Evolutionary conservation across 2,888 invertebrate species (phyloP).

Genomic region (Brachynemurus nebulosus): DNA sequence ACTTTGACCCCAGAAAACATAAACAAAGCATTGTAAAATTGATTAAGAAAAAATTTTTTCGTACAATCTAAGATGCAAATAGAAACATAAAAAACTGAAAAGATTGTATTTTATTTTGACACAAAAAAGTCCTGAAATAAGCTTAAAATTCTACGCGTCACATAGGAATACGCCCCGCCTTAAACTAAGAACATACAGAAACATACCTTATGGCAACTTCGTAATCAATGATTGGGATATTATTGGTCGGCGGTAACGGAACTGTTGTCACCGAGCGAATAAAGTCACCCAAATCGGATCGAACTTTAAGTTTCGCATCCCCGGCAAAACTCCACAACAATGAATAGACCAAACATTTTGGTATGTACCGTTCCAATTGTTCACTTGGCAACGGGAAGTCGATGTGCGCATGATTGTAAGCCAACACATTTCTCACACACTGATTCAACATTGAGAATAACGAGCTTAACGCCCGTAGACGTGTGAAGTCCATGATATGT

Average conservation of each 20-base stretch:
- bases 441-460: constrained; percentile 98
- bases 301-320: constrained; percentile 91
- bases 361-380: constrained; percentile 85
- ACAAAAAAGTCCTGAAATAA: too few species aligned
- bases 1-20: too few species aligned
- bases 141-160: too few species aligned
- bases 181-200: too few species aligned
- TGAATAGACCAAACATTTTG: constrained; percentile 85
- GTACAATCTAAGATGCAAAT: too few species aligned
- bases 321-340: constrained; percentile 97
- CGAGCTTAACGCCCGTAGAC: constrained; percentile 88
- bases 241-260: constrained; percentile 67
- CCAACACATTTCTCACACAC: constrained; percentile 77
- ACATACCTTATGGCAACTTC: constrained; percentile 50
- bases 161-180: too few species aligned
- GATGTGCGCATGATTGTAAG: constrained; percentile 82
- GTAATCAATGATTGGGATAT: constrained; percentile 85
- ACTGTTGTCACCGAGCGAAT: constrained; percentile 91
- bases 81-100: too few species aligned
- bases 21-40: too few species aligned
- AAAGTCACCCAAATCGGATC: constrained; percentile 92
- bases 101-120: too few species aligned
- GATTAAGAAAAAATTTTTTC: too few species aligned
- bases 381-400: constrained; percentile 93
- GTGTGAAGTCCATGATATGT: constrained; percentile 98